A percentile compares a stretch with the other conserved stretches of the same genome.
Evolutionary conservation across 2,797 vertebrate genomes (phyloP).

Genomic region (Sparidentex hasta): DNA sequence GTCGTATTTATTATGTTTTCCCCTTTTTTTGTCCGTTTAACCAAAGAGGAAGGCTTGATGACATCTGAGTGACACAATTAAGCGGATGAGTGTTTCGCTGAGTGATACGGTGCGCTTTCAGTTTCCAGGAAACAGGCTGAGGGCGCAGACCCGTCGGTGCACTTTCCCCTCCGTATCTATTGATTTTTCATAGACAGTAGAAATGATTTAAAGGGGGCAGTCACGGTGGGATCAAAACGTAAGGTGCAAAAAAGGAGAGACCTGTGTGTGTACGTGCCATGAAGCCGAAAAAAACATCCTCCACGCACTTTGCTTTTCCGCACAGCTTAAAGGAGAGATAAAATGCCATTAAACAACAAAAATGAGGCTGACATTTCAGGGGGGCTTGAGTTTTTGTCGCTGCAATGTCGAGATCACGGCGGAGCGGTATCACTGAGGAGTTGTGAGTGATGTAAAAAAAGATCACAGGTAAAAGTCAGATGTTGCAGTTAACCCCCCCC

Average conservation of each 20-base stretch:
- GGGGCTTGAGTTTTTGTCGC: not conserved
- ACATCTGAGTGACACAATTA: slow-evolving; percentile 25
- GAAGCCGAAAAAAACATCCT: slow-evolving; percentile 47
- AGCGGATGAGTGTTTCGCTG: slow-evolving; percentile 30
- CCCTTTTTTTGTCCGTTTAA: not conserved
- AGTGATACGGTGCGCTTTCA: slow-evolving; percentile 19
- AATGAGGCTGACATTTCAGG: not conserved
- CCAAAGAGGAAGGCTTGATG: slow-evolving; percentile 1
- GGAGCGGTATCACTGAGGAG: not conserved
- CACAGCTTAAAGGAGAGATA: slow-evolving; percentile 30
- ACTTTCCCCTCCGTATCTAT: slow-evolving; percentile 44
- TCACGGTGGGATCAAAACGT: slow-evolving; percentile 51
- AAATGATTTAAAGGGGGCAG: slow-evolving; percentile 52
- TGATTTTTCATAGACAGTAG: slow-evolving; percentile 67
- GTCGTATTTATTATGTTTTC: not conserved
- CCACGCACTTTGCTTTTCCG: slow-evolving; percentile 26
- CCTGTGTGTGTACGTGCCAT: slow-evolving; percentile 19
- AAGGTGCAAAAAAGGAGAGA: slow-evolving; percentile 23
- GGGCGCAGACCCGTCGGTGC: slow-evolving; percentile 27
- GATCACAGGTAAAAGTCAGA: slow-evolving; percentile 11
- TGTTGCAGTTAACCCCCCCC: not conserved
- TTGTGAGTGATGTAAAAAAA: not conserved
- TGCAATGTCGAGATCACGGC: not conserved
- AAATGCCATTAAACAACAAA: not conserved
- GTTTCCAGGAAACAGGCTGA: slow-evolving; percentile 14